Conservation (phyloP, 2,888 invertebrate species). For the Eupithecia centaureata region DNA sequence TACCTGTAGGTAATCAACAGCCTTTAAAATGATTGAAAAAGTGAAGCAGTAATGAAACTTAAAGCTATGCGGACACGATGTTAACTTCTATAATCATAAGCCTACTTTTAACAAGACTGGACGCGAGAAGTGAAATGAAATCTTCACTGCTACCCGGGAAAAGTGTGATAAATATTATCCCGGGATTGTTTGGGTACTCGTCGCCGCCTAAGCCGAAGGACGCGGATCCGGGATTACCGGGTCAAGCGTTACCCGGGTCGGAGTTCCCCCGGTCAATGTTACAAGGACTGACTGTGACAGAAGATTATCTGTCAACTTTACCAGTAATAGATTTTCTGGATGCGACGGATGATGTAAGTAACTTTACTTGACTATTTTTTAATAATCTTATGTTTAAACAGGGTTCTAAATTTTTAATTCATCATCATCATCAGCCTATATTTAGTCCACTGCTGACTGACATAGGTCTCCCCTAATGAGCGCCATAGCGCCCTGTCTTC, state of each 20-base stretch:
- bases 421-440: too few relatives aligned
- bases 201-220: slow-evolving; percentile 26
- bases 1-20: too few relatives aligned
- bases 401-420: too few relatives aligned
- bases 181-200: slow-evolving; percentile 52
- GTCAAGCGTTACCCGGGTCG: neutral
- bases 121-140: slow-evolving; percentile 48
- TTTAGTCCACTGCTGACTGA: too few relatives aligned
- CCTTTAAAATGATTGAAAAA: neutral
- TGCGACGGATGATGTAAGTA: neutral
- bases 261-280: neutral
- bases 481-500: too few relatives aligned
- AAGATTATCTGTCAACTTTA: neutral
- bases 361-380: neutral
- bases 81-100: slow-evolving; percentile 55
- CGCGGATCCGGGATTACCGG: neutral
- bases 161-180: slow-evolving; percentile 55
- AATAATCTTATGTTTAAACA: too few relatives aligned
- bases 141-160: slow-evolving; percentile 51
- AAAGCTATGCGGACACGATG: slow-evolving; percentile 48
- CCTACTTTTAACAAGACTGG: slow-evolving; percentile 51
- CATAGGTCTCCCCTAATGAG: too few relatives aligned
- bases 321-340: neutral
- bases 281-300: neutral
- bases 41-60: slow-evolving; percentile 2